Percentiles rank a stretch among this genome's conserved stretches.
phyloP scores from a whole-genome alignment of 53 echinoderm and acorn worm species.

The Temnopleurus reevesii region DNA sequence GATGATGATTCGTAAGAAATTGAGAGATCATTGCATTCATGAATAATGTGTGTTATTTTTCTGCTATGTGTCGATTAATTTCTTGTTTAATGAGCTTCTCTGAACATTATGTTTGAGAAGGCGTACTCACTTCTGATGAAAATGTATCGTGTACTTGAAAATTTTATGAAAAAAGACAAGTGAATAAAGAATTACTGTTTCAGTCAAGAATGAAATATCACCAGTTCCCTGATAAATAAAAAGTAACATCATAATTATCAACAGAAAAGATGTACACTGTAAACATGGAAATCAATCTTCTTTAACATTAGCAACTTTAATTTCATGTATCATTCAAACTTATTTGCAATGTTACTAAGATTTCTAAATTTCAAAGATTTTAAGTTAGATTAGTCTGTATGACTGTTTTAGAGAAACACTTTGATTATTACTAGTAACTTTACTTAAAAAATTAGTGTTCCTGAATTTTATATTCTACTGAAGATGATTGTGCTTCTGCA shows the following conservation, averaged over 20 bases:
- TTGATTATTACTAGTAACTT: not conserved
- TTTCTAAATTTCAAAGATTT: not conserved
- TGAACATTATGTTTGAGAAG: no score
- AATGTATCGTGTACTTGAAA: not conserved
- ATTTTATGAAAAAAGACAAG: not conserved
- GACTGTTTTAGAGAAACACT: not conserved
- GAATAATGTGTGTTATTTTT: no score
- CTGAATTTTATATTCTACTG: not conserved
- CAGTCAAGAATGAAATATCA: not conserved
- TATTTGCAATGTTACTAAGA: not conserved
- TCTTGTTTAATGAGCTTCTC: no score
- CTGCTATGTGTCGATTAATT: no score
- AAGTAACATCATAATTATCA: not conserved
- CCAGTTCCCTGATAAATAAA: slow-evolving; percentile 22
- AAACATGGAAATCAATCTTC: not conserved
- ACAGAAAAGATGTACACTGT: not conserved
- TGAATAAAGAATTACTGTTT: slow-evolving; percentile 25
- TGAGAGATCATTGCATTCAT: no score
- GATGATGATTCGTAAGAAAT: no score
- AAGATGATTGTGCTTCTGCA: not conserved
- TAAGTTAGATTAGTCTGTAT: not conserved
- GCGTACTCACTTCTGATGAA: no score
- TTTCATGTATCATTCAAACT: not conserved
- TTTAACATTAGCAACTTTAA: not conserved
- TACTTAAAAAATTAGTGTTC: not conserved